Base-by-base conservation (phyloP, 2,888 invertebrate genomes). In the Habrosyne pyritoides region DNA sequence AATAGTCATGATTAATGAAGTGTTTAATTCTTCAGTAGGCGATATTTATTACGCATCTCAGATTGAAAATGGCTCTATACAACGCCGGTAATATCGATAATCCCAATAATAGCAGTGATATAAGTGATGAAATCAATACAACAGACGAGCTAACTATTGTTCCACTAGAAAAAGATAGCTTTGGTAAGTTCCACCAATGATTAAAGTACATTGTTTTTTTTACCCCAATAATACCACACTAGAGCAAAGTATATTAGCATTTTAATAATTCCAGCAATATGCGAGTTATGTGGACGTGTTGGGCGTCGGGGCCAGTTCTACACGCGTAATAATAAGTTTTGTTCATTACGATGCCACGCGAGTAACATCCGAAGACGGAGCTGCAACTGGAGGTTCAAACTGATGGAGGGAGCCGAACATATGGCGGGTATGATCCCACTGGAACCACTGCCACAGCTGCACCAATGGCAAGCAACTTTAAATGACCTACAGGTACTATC, bases 81-180 rank as follows among this genome's bases (percentile, higher is more conserved):
- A 75, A 83, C 74, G 75, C 77, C 78, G 82, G 78, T 61, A 79
- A 74, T 75, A 73, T 77, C 77, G 66, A 79, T 64, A 83, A 82
- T 69, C 60, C 72, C 57, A 69, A 59, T 66, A 73, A 73, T 62
- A 58, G 72, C 63, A 55, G 68, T 59, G 80, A 81, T 53, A 60
- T 72, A 57, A 59, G 73, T 33, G 84, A 85, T 56, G 90, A 90
- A 56, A 77, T 75, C 53, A 76, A 84, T 71, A 77, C 82, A 61
- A 79, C 81, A 28, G 91, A 91, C 59, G 97, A 97, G 91, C 94
- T 97, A 60, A 96, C 96, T 64, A 96, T 97, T 77, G 95, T 98
- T 88, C 97, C 98, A 54, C 96, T 98, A 79, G 95, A 96, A 86
- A 97, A 96, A 88, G 97, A 97, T 86, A 97, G 96, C 87, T 97